phyloP scores from a whole-genome alignment of 2,888 invertebrate genomes.

The Euzophera pinguis region DNA sequence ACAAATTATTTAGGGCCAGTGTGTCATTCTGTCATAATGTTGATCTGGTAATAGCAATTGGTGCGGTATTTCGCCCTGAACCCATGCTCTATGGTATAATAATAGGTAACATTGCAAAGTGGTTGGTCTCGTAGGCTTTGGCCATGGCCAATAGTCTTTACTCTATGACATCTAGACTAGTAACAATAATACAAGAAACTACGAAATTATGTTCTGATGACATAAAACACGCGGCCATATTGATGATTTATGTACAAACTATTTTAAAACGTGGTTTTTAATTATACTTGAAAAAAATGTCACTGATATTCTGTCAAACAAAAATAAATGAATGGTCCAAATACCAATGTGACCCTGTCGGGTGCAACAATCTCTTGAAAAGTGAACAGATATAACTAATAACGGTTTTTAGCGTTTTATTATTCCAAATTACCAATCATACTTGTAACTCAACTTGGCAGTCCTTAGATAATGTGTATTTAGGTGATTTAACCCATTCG shows the following conservation, averaged over 20 bases:
- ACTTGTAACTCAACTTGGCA: background rate
- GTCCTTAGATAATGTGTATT: constrained; percentile 1
- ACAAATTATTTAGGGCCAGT: constrained; percentile 69
- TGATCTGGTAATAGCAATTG: constrained; percentile 47
- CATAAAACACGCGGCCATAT: no score
- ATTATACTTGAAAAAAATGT: no score
- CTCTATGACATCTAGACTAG: background rate
- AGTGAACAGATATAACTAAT: background rate
- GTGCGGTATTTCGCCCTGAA: constrained; percentile 37
- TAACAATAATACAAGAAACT: no score
- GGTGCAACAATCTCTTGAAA: constrained; percentile 8
- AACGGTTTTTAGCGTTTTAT: constrained; percentile 7
- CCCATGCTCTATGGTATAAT: constrained; percentile 10
- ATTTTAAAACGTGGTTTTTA: no score
- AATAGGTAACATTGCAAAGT: background rate
- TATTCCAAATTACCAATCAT: constrained; percentile 9
- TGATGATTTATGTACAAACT: no score
- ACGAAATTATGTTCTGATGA: no score
- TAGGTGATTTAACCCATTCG: background rate
- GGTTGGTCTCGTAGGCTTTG: background rate
- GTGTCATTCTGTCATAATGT: constrained; percentile 58
- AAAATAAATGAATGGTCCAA: background rate
- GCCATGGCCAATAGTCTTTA: background rate
- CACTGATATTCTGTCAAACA: no score
- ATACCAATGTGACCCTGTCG: constrained; percentile 14